Conservation (phyloP, 1,140 invertebrate genomes). For the Cydia amplana region DNA sequence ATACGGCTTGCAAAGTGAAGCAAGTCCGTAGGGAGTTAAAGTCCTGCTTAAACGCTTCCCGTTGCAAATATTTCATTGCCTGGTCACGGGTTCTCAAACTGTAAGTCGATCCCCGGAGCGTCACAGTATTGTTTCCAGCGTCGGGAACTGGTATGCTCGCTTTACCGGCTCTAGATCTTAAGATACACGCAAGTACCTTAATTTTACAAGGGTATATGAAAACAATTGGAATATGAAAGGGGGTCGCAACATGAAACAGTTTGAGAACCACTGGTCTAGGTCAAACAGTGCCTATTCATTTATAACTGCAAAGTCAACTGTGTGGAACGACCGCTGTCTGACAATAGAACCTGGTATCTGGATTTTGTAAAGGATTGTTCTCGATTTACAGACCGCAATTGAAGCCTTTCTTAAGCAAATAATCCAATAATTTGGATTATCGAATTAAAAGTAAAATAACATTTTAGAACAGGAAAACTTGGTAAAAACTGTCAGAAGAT, state of each 20-base stretch:
- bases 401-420: background rate
- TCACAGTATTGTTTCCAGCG: background rate
- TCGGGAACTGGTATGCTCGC: background rate
- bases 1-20: background rate
- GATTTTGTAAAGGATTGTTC: background rate
- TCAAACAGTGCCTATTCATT: conserved; percentile 16
- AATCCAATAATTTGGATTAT: too few relatives aligned
- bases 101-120: background rate
- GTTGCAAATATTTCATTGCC: background rate
- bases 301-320: conserved; percentile 11
- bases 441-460: too few relatives aligned
- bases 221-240: background rate
- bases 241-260: background rate
- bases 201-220: background rate
- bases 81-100: background rate
- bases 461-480: too few relatives aligned
- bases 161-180: too few relatives aligned
- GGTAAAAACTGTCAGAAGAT: too few relatives aligned
- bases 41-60: background rate
- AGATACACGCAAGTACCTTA: background rate
- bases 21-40: background rate
- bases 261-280: background rate
- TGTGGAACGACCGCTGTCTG: background rate
- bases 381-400: background rate
- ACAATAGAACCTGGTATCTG: background rate